A percentile compares a stretch with the other conserved stretches of the same genome.
Conservation (phyloP, 2,113 vertebrate genomes). For the Drymodes brunneopygia region DNA sequence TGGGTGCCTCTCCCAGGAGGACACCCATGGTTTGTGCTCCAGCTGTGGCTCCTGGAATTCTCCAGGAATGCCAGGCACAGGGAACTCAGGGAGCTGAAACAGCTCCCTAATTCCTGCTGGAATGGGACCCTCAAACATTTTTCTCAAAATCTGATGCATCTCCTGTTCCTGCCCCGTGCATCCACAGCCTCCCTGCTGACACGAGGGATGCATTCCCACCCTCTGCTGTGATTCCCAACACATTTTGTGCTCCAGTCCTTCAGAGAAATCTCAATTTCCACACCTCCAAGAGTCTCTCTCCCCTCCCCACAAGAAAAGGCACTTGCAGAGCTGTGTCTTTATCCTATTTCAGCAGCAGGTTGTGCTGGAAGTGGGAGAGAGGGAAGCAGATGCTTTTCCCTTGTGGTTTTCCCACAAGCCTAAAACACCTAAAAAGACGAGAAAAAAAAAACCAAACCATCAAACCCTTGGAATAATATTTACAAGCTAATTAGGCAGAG, state of each 20-base stretch:
- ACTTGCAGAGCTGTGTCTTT: background rate
- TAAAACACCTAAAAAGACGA: background rate
- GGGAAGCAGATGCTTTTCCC: background rate
- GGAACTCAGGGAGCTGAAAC: background rate
- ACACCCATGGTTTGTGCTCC: background rate
- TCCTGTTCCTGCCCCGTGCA: background rate
- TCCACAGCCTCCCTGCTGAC: background rate
- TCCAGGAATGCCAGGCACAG: background rate
- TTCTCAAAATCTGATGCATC: background rate
- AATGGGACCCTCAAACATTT: background rate
- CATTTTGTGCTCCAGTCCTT: background rate
- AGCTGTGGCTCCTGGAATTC: no score
- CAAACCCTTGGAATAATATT: background rate
- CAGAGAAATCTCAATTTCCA: background rate
- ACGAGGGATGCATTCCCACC: rapidly evolving
- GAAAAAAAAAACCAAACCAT: background rate
- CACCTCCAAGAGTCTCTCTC: background rate
- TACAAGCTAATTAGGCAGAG: background rate
- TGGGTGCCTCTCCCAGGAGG: background rate
- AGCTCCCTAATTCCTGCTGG: background rate
- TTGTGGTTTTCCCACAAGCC: background rate
- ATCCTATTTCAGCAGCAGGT: background rate
- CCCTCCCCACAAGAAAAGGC: background rate
- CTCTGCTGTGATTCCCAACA: background rate
- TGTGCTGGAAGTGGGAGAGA: background rate